Evolutionary conservation across 2,888 invertebrate genomes (phyloP).

Genomic region (Lithophane socia): DNA sequence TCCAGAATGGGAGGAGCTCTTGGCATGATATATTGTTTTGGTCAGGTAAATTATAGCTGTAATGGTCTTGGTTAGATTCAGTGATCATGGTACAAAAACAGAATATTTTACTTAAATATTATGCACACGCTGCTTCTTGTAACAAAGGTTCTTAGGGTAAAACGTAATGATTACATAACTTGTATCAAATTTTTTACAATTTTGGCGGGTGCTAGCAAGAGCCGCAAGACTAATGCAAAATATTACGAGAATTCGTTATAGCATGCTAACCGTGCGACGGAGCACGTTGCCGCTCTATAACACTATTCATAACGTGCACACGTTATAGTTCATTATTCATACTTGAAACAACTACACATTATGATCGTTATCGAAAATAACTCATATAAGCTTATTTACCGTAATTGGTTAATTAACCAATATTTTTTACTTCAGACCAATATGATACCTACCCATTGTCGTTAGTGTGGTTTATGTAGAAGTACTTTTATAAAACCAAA

Average conservation of each 20-base stretch:
- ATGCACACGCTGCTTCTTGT: not conserved
- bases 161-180: not conserved
- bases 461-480: not conserved
- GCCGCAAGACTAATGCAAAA: not conserved
- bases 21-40: conserved; percentile 98
- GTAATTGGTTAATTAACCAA: not conserved
- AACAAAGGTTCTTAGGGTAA: not conserved
- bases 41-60: conserved; percentile 92
- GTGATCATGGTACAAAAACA: not conserved
- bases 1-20: conserved; percentile 98
- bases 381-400: not conserved
- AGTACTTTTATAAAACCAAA: not conserved
- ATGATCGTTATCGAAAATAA: not conserved
- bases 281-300: not conserved
- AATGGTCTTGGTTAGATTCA: not conserved
- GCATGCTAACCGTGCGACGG: too few relatives aligned
- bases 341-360: not conserved
- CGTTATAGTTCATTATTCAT: not conserved
- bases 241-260: not conserved
- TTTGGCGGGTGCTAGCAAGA: not conserved
- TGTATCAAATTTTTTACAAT: not conserved
- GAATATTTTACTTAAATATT: not conserved
- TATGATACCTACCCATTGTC: not conserved
- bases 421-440: not conserved
- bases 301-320: not conserved